Base-by-base conservation (phyloP, 1,140 invertebrate genomes). In the Macrobrachium rosenbergii region DNA sequence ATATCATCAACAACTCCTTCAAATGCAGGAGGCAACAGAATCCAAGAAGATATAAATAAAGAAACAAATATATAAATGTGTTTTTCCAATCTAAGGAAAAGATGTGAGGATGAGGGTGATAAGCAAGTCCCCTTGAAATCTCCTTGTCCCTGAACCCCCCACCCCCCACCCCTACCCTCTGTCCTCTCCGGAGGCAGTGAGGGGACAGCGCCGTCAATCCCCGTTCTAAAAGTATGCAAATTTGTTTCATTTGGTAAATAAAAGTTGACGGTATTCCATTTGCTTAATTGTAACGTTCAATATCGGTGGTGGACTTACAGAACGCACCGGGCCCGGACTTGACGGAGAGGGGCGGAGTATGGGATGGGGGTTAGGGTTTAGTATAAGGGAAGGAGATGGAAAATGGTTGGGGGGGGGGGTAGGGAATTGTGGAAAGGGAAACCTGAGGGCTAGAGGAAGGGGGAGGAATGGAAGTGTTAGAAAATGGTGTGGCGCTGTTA, bases 231-330 rank as follows among this genome's bases (percentile, higher is more conserved):
- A 43, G 45, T 84, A 84, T 84, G 83, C 82, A 84, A 86, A 86
- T 63, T n/a, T 59, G 62, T 59, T 86, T 86, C 83, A 80, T 79
- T 45, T 86, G 52, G 76, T 80, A 80, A 80, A 86, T 86, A 86
- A 79, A 86, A 80, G 77, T 59, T 86, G 83, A 86, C 83, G 77
- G 77, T 80, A 79, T 79, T 84, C 64, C 83, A 86, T 86, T 86
- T 86, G 64, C 19, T 86, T 86, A 86, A 86, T 86, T 86, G 77
- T 86, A 80, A 79, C 45, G 64, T 62, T 77, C 83, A 80, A 79
- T 80, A 72, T 67, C n/a, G 58, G 64, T 14, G 23, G 28, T 63
- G 19, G 82, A 62, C 52, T 52, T 52, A 52, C 52, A 52, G 52
- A 52, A 52, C 7, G 52, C 6, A 52, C 52, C 52, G 52, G 8